phyloP scores from a whole-genome alignment of 2,888 invertebrate species.

The Oscheius sp. region DNA sequence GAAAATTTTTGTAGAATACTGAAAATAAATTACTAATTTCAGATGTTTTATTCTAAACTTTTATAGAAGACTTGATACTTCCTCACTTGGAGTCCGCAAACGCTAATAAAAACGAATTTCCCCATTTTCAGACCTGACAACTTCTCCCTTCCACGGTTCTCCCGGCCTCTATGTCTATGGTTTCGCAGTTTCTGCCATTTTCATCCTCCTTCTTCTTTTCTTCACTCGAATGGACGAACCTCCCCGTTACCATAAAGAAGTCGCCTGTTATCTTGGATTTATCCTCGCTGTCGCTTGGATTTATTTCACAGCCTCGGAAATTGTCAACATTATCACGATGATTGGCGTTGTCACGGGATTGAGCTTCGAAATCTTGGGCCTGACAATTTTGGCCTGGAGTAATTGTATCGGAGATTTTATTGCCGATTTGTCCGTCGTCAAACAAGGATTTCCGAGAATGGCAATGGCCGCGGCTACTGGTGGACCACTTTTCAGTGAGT shows the following conservation, averaged over 20 bases:
- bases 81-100: no score
- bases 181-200: constrained; percentile 53
- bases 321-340: constrained; percentile 77
- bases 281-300: constrained; percentile 78
- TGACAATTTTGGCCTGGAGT: constrained; percentile 81
- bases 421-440: constrained; percentile 79
- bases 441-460: constrained; percentile 80
- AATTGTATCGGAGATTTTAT: constrained; percentile 80
- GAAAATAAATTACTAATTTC: background rate
- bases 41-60: no score
- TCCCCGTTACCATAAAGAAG: constrained; percentile 42
- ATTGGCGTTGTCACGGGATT: constrained; percentile 77
- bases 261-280: constrained; percentile 77
- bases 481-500: constrained; percentile 80
- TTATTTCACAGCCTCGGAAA: constrained; percentile 79
- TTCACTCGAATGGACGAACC: constrained; percentile 44
- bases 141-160: constrained; percentile 42
- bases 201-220: constrained; percentile 48
- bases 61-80: no score
- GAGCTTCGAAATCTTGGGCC: constrained; percentile 75
- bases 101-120: no score
- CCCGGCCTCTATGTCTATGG: constrained; percentile 59
- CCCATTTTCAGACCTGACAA: constrained; percentile 38
- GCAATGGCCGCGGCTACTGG: constrained; percentile 81
- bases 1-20: no score